Evolutionary conservation across 2,113 vertebrate genomes (phyloP).

Genomic region (Chloebia gouldiae): DNA sequence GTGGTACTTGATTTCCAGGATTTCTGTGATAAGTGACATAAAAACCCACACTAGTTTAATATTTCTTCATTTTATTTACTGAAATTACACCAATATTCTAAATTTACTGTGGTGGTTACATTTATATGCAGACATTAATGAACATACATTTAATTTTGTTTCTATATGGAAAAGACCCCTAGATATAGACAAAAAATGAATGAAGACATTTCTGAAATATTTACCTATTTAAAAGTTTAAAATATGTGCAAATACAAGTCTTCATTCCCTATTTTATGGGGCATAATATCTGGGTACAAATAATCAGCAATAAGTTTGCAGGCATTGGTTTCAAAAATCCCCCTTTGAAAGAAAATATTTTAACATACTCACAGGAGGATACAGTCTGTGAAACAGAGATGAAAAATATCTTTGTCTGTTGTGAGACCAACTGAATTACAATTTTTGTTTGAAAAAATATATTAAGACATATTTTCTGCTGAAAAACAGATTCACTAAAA

Average conservation of each 20-base stretch:
- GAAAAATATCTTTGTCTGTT: background rate
- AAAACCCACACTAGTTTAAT: background rate
- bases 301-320: background rate
- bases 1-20: background rate
- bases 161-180: background rate
- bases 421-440: background rate
- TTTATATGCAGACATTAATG: background rate
- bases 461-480: background rate
- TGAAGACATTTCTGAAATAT: background rate
- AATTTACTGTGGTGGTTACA: background rate
- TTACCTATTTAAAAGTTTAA: background rate
- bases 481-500: background rate
- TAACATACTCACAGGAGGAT: background rate
- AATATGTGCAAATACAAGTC: background rate
- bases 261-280: background rate
- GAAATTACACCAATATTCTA: background rate
- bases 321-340: background rate
- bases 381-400: background rate
- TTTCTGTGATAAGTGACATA: background rate
- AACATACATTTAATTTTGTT: background rate
- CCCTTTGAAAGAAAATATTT: background rate
- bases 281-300: background rate
- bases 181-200: background rate
- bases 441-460: background rate
- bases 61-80: background rate